Base-by-base conservation (phyloP, 2,113 vertebrate species). In the Acinonyx jubatus region DNA sequence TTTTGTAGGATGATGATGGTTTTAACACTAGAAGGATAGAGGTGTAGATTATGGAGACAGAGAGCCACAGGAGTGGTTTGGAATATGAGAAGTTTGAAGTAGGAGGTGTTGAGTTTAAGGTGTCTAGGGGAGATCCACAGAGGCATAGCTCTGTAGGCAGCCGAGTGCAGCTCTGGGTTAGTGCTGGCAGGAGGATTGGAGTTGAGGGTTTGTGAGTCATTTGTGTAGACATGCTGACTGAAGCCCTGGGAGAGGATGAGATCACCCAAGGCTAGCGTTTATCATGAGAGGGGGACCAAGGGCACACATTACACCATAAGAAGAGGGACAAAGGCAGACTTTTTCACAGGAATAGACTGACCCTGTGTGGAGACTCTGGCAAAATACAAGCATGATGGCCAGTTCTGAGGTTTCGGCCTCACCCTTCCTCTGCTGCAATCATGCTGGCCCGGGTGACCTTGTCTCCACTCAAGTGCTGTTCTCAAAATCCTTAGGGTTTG, bases 291-390 rank as follows among this genome's bases (percentile, higher is more conserved):
- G 73, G 36, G 73, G 38, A 29, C 73, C 38, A 73, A 25, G 71
- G 71, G 71, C 36, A 73, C 71, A 45, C 23, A 74, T 45, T 45
- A 74, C 73, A 71, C 68, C 68, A 45, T 13, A 19, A 79, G 88
- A 38, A 36, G 4, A 76, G 81, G 93, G 45, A 82, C 81, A 68
- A 41, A 96, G 93, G 61, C 95, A 41, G 87, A 45, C 85, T 68
- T 89, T 96, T 63, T 93, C 18, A 16, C 66, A 63, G 84, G 81
- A 88, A 68, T 84, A 41, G 89, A 33, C 92, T 93, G 93, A 76
- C 78, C 95, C 92, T 86, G 25, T 71, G 91, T 93, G 61, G 89
- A 66, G 85, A 50, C 45, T 36, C 21, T 68, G 95, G 96, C 45
- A 81, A 93, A 90, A 74, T 23, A 66, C 57, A 96, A 3, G 50